phyloP scores from a whole-genome alignment of 2,888 invertebrate species.

The Sipha maydis region DNA sequence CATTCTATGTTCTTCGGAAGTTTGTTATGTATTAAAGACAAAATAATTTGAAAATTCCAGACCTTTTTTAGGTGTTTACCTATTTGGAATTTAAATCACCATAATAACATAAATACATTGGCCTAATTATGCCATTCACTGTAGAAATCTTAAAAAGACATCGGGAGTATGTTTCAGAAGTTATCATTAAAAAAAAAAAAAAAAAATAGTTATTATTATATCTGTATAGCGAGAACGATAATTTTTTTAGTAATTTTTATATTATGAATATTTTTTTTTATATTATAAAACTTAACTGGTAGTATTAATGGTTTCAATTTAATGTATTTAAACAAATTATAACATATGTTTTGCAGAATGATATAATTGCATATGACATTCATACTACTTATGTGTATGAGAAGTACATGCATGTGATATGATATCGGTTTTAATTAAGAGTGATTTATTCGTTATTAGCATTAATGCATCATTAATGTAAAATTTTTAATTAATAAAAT shows the following conservation, averaged over 20 bases:
- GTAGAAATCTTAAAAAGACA: slow-evolving; percentile 20
- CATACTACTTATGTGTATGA: no score
- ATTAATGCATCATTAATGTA: no score
- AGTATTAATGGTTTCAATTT: no score
- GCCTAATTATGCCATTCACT: not conserved
- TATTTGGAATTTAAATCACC: slow-evolving; percentile 4
- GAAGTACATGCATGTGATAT: no score
- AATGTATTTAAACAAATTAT: no score
- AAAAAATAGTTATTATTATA: not conserved
- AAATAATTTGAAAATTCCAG: not conserved
- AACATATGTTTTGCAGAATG: no score
- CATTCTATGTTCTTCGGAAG: not conserved
- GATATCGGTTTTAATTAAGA: no score
- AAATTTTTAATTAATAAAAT: no score
- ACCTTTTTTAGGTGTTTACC: not conserved
- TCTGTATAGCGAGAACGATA: not conserved
- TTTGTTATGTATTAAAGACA: not conserved
- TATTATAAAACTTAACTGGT: no score
- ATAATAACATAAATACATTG: slow-evolving; percentile 1
- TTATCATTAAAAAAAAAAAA: not conserved
- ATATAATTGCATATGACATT: no score
- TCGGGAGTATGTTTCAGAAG: not conserved
- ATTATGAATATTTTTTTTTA: no score
- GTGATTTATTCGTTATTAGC: no score
- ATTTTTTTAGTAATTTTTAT: not conserved